Evolutionary conservation across 2,113 vertebrate genomes (phyloP).

Genomic region (Apteryx owenii): DNA sequence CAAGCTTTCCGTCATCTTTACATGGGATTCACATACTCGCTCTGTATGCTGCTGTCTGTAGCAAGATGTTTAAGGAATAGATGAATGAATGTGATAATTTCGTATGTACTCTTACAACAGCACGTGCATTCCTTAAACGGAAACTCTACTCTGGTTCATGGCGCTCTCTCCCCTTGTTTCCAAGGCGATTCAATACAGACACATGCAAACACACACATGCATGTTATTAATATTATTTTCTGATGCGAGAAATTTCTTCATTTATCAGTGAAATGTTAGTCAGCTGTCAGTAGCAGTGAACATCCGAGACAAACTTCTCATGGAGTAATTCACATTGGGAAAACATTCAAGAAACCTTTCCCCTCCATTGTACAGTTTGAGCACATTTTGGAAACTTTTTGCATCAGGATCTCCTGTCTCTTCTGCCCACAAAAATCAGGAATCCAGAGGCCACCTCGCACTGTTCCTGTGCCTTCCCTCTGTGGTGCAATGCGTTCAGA

Average conservation of each 20-base stretch:
- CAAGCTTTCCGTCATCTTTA: neutral
- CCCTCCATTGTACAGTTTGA: fast-evolving
- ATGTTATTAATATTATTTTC: neutral
- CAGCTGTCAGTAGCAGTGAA: neutral
- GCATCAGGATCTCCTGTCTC: neutral
- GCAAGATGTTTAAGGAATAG: neutral
- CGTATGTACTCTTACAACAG: neutral
- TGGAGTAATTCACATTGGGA: neutral
- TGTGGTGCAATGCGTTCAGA: fast-evolving
- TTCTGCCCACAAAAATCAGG: neutral
- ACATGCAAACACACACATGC: conserved; percentile 24
- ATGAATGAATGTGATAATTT: conserved; percentile 18
- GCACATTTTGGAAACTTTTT: neutral
- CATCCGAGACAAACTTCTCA: neutral
- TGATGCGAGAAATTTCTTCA: neutral
- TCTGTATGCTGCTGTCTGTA: neutral
- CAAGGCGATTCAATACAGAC: conserved; percentile 24
- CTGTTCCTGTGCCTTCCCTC: neutral
- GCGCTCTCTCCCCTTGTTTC: neutral
- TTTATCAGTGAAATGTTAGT: neutral
- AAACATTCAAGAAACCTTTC: neutral
- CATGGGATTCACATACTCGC: fast-evolving
- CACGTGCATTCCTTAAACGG: neutral
- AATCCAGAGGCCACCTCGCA: neutral
- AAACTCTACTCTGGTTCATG: neutral